Percentiles rank a stretch among this genome's conserved stretches.
phyloP scores from a whole-genome alignment of 2,113 vertebrate species.

The Geococcyx californianus region DNA sequence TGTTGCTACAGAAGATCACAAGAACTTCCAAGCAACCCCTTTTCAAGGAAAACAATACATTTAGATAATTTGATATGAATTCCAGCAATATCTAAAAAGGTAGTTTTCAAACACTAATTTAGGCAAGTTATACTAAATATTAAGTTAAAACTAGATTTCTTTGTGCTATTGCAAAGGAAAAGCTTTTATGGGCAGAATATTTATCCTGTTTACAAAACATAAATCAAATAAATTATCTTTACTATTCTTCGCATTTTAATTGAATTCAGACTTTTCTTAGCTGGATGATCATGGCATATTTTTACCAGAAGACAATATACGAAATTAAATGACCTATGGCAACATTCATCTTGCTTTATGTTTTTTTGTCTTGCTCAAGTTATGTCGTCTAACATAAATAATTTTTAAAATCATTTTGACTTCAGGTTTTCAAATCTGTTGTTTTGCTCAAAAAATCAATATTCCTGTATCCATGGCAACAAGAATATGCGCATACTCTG shows the following conservation, averaged over 20 bases:
- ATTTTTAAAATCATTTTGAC: conserved; percentile 9
- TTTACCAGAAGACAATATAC: not conserved
- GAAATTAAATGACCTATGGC: not conserved
- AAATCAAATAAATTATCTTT: not conserved
- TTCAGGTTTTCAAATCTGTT: not conserved
- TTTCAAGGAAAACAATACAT: not conserved
- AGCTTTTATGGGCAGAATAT: not conserved
- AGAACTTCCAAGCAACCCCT: not conserved
- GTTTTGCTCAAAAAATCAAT: conserved; percentile 15
- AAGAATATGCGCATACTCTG: not conserved
- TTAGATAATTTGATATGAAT: not conserved
- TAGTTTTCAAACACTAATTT: not conserved
- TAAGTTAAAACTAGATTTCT: not conserved
- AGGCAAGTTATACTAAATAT: not conserved
- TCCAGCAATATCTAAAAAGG: not conserved
- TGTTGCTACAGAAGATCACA: not conserved
- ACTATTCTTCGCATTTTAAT: not conserved
- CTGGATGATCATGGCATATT: not conserved
- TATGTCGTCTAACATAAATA: not conserved
- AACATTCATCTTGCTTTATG: not conserved
- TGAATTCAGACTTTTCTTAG: not conserved
- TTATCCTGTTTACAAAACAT: not conserved
- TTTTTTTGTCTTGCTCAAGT: not conserved
- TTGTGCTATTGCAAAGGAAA: not conserved
- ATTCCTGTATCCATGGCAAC: conserved; percentile 34